Base-by-base conservation (phyloP, 2,888 invertebrate species). In the Mayetiola destructor region DNA sequence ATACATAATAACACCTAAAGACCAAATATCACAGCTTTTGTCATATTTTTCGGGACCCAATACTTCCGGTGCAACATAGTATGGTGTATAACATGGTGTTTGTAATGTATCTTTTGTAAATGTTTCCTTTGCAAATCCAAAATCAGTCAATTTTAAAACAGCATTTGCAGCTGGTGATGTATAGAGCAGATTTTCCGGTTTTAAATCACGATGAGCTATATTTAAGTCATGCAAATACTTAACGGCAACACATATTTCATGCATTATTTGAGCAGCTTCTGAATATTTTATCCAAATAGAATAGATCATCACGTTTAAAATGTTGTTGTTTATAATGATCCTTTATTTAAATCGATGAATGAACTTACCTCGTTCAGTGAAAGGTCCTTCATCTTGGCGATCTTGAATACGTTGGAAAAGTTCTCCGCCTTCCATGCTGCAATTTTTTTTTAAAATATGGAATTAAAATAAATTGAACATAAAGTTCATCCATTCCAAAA, bases 1-100 rank as follows among this genome's bases (percentile, higher is more conserved):
- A 72, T 99, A 99, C 93, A 96, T 97, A 61, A 99, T 97, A 29
- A 99, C 97, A 21, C 97, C 97, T 59, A 99, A 75, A 0, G 96
- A 95, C 97, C 99, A 99, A 68, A 99, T 87, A 77, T 99, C 99
- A 76, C 99, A 99, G 63, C 94, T 94, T 70, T 94, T 96, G 75
- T 97, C 97, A 69, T 97, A 99, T 68, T 94, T 96, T 70, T 94
- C 93, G 5, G 95, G 91, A 2, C 95, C 95, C 57, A 97, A 75
- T 5, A 97, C 94, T 80, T 96, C 75, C 2, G 73, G 73, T 2
- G 73, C 72, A 65, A 96, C 97, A 75, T 99, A 99, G 70, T 99
- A 97, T 0, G 99, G 99, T 10, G 99, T 99, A 67, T 97, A 99
- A 69, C 99, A 99, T 0, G 99, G 97, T 0, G 99, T 99, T 71